Evolutionary conservation across 2,888 invertebrate species (phyloP).

Genomic region (Hypolimnas misippus): DNA sequence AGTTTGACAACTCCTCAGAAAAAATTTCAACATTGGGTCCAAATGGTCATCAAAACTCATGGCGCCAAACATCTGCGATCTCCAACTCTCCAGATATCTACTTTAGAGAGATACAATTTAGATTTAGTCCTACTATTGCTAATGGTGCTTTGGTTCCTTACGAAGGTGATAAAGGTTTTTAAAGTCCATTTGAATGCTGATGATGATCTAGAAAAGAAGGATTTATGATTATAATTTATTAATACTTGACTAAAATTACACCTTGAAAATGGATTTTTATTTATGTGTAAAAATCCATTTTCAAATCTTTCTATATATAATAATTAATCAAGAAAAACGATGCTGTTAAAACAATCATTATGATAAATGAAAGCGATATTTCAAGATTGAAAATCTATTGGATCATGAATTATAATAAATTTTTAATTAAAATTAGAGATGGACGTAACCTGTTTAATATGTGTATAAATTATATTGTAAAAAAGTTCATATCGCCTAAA

Average conservation of each 20-base stretch:
- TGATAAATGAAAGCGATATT: neutral
- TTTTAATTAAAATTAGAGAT: neutral
- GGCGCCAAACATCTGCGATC: constrained; percentile 57
- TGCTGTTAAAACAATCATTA: neutral
- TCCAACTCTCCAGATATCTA: constrained; percentile 49
- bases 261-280: neutral
- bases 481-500: neutral
- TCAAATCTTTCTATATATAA: too few relatives aligned
- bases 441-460: neutral
- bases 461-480: neutral
- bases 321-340: too few relatives aligned
- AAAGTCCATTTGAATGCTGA: constrained; percentile 13
- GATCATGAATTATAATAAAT: neutral
- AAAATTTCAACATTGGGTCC: constrained; percentile 56
- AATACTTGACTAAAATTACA: neutral
- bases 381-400: neutral
- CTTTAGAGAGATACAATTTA: constrained; percentile 51
- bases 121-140: constrained; percentile 50
- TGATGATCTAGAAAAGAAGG: constrained; percentile 24
- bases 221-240: constrained; percentile 1
- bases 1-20: constrained; percentile 46
- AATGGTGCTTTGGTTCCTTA: constrained; percentile 57
- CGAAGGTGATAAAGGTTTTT: constrained; percentile 51
- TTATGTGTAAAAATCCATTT: too few relatives aligned
- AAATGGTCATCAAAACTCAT: constrained; percentile 49